phyloP scores from a whole-genome alignment of 2,797 vertebrate genomes.

The Remorina albescens region DNA sequence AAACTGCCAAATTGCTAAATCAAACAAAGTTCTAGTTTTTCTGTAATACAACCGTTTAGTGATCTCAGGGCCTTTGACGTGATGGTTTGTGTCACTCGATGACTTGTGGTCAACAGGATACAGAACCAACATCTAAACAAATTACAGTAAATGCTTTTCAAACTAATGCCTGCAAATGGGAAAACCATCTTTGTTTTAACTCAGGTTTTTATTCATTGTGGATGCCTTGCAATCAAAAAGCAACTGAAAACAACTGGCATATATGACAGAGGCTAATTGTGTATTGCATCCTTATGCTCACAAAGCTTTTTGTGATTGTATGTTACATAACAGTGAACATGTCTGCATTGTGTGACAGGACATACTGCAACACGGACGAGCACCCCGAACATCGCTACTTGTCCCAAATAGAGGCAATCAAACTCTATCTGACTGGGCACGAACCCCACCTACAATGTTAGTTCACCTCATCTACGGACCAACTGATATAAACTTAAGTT shows the following conservation, averaged over 20 bases:
- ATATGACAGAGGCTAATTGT: background rate
- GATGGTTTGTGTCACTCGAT: constrained; percentile 62
- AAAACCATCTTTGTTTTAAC: constrained; percentile 30
- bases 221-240: background rate
- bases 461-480: constrained; percentile 57
- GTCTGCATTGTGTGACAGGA: constrained; percentile 82
- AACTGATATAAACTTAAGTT: background rate
- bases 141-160: constrained; percentile 61
- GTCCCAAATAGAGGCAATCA: constrained; percentile 95
- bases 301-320: background rate
- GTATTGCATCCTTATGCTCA: constrained; percentile 4
- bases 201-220: constrained; percentile 8
- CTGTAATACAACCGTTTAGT: constrained; percentile 23
- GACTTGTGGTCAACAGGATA: constrained; percentile 55
- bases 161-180: constrained; percentile 40
- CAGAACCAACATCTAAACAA: constrained; percentile 52
- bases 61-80: constrained; percentile 44
- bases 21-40: background rate
- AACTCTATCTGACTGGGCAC: constrained; percentile 93
- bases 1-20: constrained; percentile 23
- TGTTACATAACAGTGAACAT: background rate
- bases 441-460: constrained; percentile 93
- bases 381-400: constrained; percentile 93
- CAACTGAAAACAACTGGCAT: constrained; percentile 5
- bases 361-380: constrained; percentile 95